Evolutionary conservation across 2,888 invertebrate genomes (phyloP), one percentile per base, ranked within the genome.

Genomic region (Patella ulyssiponensis): DNA sequence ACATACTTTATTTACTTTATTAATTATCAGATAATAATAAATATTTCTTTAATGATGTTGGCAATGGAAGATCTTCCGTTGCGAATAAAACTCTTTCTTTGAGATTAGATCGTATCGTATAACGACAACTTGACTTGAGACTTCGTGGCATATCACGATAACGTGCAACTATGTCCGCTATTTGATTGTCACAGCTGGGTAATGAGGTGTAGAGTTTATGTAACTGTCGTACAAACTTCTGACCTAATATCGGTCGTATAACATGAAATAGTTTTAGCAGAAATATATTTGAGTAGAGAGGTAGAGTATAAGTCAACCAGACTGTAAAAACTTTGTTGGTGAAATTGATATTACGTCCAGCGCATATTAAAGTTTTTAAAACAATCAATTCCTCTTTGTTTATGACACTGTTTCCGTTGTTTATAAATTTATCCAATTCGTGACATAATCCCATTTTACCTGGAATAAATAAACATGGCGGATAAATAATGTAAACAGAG

Each of bases 391-490:
- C 53, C 5, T 72, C 69, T 12, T 64, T 12, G 54, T 70, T 74
- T 15, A n/a, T 44, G 7, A 44, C 44, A 44, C 9, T 44, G 44
- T 44, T 44, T 44, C 44, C 9, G 9, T 51, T 52, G 12, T 72
- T 70, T 51, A 54, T 71, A 15, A 78, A 77, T 27, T 75, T 76
- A 70, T 77, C 78, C 54, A 85, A 76, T 56, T 85, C 85, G 23
- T 82, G 76, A 77, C 83, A 83, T 53, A 83, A 27, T 14, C 84
- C 80, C 77, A 83, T 85, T 23, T 81, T 77, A 33, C 82, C 85
- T 85, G 77, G 15, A 79, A 78, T 44, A 73, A 71, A 69, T 15
- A 70, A 58, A 54, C 73, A 51, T 69, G n/a, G 53, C 53, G 52
- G 20, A 52, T 69, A 20, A n/a, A 20, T 64, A 33, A 75, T 52